These are phyloP conservation scores for Rhombomys opimus DNA, from an alignment of 2,113 vertebrate species.

Conservation along the genomic window DNA sequence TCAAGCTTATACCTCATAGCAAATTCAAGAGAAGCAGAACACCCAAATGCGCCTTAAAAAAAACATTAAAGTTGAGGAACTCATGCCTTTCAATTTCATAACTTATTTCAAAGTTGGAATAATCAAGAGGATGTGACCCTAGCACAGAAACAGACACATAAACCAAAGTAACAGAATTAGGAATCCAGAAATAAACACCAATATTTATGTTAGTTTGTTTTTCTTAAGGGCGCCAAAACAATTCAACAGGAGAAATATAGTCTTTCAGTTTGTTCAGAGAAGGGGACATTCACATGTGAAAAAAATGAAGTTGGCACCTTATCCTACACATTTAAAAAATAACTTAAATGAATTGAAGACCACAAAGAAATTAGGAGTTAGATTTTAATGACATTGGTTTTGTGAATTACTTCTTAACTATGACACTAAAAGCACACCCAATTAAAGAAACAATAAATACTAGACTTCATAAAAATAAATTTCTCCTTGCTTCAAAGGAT, in stretches of 20 bases:
- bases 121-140: neutral
- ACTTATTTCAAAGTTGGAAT: neutral
- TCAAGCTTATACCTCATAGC: neutral
- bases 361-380: neutral
- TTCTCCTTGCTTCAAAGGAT: neutral
- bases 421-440: neutral
- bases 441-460: neutral
- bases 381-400: neutral
- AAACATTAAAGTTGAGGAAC: neutral
- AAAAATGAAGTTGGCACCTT: neutral
- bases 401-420: conserved; percentile 22
- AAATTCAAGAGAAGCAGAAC: conserved; percentile 9
- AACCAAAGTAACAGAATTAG: neutral
- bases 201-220: neutral
- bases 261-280: conserved; percentile 1
- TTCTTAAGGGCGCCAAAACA: neutral
- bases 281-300: neutral
- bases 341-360: conserved; percentile 26
- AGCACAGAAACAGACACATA: neutral
- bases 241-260: neutral
- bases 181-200: conserved; percentile 19
- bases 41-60: neutral
- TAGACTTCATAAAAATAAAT: conserved; percentile 20
- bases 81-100: conserved; percentile 31
- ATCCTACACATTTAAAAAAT: neutral